Conservation (phyloP, 1,140 invertebrate species). For the Trichomalopsis sarcophagae region DNA sequence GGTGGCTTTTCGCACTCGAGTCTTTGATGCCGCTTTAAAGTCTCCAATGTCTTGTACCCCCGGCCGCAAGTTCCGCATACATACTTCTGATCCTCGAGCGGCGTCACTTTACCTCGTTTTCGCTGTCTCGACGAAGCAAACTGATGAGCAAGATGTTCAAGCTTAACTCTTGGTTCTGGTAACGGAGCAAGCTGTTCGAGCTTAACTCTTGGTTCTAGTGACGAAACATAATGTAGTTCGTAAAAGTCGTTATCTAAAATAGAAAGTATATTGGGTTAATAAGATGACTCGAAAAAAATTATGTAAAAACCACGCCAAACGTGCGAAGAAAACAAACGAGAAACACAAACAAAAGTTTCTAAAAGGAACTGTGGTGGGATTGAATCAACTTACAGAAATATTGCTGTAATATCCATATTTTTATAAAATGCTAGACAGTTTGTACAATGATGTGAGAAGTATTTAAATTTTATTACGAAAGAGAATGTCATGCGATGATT, state of each 20-base stretch:
- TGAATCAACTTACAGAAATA: background rate
- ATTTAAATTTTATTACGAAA: background rate
- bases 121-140: background rate
- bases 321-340: too few species aligned
- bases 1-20: conserved; percentile 71
- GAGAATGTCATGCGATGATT: background rate
- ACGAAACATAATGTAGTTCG: background rate
- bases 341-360: too few species aligned
- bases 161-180: background rate
- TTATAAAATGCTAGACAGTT: background rate
- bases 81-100: conserved; percentile 52
- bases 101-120: conserved; percentile 4
- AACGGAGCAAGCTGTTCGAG: background rate
- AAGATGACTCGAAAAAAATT: background rate
- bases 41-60: conserved; percentile 61
- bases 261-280: background rate
- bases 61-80: conserved; percentile 62
- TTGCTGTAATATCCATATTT: background rate
- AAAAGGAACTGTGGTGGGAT: background rate
- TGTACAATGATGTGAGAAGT: background rate
- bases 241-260: too few species aligned
- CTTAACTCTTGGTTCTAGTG: background rate
- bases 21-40: conserved; percentile 67
- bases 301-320: too few species aligned
- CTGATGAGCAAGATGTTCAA: background rate